These are phyloP conservation scores for Diadema setosum DNA, from an alignment of 35 echinoderm and acorn worm species.

Conservation along the genomic window DNA sequence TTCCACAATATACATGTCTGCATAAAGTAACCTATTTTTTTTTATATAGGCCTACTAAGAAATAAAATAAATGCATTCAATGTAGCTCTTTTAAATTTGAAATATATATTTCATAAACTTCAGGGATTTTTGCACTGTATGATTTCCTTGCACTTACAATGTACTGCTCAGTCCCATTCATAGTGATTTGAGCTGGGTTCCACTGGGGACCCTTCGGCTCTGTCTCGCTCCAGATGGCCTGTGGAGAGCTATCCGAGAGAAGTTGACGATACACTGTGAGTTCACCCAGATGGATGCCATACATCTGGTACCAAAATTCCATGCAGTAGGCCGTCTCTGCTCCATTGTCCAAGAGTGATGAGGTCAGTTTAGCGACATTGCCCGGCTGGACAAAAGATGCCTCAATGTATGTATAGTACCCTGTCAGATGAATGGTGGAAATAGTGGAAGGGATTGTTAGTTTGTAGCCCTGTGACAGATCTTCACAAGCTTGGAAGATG, in stretches of 20 bases:
- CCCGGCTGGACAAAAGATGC: neutral
- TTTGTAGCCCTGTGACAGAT: too few relatives aligned
- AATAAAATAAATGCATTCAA: too few relatives aligned
- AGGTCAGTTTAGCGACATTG: constrained; percentile 39
- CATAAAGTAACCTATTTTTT: too few relatives aligned
- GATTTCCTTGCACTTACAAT: neutral
- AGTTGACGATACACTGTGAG: constrained; percentile 50
- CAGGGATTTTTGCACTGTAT: too few relatives aligned
- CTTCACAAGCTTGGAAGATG: too few relatives aligned
- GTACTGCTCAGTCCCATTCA: neutral
- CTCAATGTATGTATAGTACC: constrained; percentile 75
- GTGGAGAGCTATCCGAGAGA: neutral
- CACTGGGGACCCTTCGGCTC: constrained; percentile 65
- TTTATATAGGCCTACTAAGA: too few relatives aligned
- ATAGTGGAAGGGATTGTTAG: too few relatives aligned
- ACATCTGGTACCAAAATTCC: constrained; percentile 94
- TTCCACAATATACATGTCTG: too few relatives aligned
- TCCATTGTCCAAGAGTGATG: neutral
- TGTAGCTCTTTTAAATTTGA: too few relatives aligned
- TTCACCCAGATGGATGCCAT: constrained; percentile 51
- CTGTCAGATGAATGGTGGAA: too few relatives aligned
- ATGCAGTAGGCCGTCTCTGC: constrained; percentile 40
- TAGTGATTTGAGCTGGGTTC: constrained; percentile 30
- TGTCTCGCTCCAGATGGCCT: constrained; percentile 34
- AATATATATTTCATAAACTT: too few relatives aligned